Evolutionary conservation across 2,888 invertebrate species (phyloP), one percentile per base, ranked within the genome.

Genomic region (Tenthredo scrophulariae): DNA sequence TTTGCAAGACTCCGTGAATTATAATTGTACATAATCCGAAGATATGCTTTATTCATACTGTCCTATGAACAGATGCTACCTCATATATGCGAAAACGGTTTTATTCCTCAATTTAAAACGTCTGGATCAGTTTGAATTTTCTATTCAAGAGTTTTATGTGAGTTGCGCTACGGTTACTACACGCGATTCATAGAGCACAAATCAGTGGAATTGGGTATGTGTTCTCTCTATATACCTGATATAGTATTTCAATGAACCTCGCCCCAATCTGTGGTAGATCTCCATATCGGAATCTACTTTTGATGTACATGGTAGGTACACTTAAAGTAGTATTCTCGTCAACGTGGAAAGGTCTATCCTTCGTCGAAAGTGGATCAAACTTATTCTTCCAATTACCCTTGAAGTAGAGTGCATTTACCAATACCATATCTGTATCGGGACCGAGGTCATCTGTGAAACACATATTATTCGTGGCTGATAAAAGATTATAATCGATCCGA

Each of bases 371-470:
- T 0, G 94, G 90, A 40, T 96, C 91, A 90, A 98, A 98, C 88
- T 96, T 94, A 46, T 94, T 91, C 70, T 94, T 92, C 97, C 98
- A 98, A 58, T 95, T 94, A 2, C 97, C 97, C 94, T 98, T 98
- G 93, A 98, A 98, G 92, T 98, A 97, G 22, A 98, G 95, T 0
- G 98, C 98, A 91, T 98, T 98, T 2, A 97, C 95, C 9, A 98
- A 94, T 2, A 98, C 96, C 85, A 97, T 93, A 80, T 96, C 94
- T 0, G 97, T 97, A 0, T 93, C 90, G 0, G 83, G 77, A 90
- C 94, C 89, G 0, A 97, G 91, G 89, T 94, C 94, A 87, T 94
- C 95, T 94, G 86, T 85, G 87, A 88, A 80, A 99, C 93, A n/a
- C 0, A 10, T 33, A n/a, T 2, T 0, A 29, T 77, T 33, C 18